Evolutionary conservation across 2,797 vertebrate genomes (phyloP).

Genomic region (Okamejei kenojei): DNA sequence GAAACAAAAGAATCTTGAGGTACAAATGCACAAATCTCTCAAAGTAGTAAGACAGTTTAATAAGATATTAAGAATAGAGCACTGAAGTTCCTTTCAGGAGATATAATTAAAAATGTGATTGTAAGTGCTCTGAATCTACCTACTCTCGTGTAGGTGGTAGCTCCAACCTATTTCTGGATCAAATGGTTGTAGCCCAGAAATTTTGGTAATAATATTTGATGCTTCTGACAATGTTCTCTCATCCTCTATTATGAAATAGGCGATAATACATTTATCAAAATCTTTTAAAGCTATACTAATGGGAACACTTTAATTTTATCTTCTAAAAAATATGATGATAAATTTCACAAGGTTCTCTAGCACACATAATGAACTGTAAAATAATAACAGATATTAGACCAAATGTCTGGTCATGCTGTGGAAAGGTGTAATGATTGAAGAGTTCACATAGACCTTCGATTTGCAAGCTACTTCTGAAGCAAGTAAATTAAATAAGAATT

Average conservation of each 20-base stretch:
- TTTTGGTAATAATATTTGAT: background rate
- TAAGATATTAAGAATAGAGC: too few relatives aligned
- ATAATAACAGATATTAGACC: background rate
- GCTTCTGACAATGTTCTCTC: background rate
- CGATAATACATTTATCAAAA: background rate
- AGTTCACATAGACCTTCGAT: background rate
- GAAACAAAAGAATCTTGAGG: too few relatives aligned
- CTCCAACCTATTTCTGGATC: background rate
- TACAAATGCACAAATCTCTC: too few relatives aligned
- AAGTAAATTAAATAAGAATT: conserved; percentile 7
- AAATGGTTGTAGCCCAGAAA: background rate
- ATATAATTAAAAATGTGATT: background rate
- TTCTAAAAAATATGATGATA: background rate
- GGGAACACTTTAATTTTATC: conserved; percentile 15
- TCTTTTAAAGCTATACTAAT: background rate
- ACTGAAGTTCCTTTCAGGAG: too few relatives aligned
- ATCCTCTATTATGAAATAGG: background rate
- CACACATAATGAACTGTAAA: background rate
- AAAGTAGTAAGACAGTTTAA: too few relatives aligned
- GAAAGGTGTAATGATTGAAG: background rate
- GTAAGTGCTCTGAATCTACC: background rate
- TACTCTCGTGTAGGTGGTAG: background rate
- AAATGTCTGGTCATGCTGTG: background rate
- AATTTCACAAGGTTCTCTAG: background rate
- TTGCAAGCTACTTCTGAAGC: background rate